These are phyloP conservation scores for Muntiacus muntjak DNA, from an alignment of 2,113 vertebrate genomes.

Conservation along the genomic window DNA sequence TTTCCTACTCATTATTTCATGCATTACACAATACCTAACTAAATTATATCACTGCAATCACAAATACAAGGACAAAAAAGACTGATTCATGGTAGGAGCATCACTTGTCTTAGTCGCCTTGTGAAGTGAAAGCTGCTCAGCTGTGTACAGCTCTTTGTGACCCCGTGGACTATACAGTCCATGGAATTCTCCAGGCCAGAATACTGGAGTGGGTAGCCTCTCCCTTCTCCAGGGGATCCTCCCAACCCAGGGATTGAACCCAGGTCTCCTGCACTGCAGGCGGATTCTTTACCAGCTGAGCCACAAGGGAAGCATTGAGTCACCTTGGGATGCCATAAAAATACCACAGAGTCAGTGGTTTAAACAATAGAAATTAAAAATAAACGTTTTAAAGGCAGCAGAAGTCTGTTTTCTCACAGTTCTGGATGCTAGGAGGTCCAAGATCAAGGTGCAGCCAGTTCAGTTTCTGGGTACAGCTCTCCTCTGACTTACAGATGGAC, in stretches of 20 bases:
- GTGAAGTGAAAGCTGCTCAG: background rate
- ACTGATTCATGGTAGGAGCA: background rate
- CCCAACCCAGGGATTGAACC: background rate
- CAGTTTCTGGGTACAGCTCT: background rate
- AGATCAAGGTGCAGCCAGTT: background rate
- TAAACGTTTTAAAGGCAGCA: background rate
- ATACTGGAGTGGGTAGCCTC: background rate
- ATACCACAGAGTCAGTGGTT: background rate
- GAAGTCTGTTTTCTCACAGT: background rate
- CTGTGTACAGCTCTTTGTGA: background rate
- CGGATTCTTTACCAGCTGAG: background rate
- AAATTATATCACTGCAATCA: background rate
- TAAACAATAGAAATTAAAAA: background rate
- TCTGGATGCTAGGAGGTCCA: background rate
- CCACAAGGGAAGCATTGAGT: background rate
- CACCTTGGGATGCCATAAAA: background rate
- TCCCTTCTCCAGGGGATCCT: background rate
- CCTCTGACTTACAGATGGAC: background rate
- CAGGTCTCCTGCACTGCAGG: accelerated
- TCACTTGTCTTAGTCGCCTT: background rate
- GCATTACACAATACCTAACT: background rate
- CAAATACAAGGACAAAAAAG: background rate
- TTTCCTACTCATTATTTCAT: background rate
- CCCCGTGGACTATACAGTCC: background rate
- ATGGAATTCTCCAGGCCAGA: background rate